These are phyloP conservation scores for Morpho deidamia DNA, from an alignment of 2,888 invertebrate genomes.

Conservation along the genomic window DNA sequence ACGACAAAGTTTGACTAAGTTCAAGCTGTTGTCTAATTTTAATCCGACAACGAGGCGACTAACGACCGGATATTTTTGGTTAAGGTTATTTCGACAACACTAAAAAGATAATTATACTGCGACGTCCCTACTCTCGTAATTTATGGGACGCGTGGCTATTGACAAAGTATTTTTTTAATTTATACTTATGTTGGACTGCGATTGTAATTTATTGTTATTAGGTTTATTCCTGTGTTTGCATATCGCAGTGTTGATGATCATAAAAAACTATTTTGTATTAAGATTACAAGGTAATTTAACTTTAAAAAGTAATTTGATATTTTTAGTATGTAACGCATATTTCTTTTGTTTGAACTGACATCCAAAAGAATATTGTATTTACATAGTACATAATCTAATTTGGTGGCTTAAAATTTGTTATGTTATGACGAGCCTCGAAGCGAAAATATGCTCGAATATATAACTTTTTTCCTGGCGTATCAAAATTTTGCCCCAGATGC, in stretches of 20 bases:
- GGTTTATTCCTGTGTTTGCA: neutral
- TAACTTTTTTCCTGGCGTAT: no score
- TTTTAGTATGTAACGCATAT: no score
- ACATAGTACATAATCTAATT: no score
- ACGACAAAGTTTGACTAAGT: conserved; percentile 28
- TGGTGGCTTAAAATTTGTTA: no score
- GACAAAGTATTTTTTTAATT: conserved; percentile 21
- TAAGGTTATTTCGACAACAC: conserved; percentile 54
- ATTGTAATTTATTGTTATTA: neutral
- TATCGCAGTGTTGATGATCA: neutral
- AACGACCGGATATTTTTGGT: conserved; percentile 64
- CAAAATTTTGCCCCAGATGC: no score
- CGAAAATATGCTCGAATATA: no score
- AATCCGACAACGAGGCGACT: conserved; percentile 49
- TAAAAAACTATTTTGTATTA: no score
- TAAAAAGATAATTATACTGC: conserved; percentile 53
- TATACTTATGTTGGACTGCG: neutral
- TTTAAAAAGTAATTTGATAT: no score
- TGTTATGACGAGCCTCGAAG: no score
- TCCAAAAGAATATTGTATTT: no score
- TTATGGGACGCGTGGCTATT: conserved; percentile 44
- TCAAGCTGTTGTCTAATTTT: conserved; percentile 59
- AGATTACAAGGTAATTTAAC: no score
- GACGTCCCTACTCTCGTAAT: conserved; percentile 49
- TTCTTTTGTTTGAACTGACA: no score